Evolutionary conservation across 2,888 invertebrate genomes (phyloP).

Genomic region (Mythimna ferrago): DNA sequence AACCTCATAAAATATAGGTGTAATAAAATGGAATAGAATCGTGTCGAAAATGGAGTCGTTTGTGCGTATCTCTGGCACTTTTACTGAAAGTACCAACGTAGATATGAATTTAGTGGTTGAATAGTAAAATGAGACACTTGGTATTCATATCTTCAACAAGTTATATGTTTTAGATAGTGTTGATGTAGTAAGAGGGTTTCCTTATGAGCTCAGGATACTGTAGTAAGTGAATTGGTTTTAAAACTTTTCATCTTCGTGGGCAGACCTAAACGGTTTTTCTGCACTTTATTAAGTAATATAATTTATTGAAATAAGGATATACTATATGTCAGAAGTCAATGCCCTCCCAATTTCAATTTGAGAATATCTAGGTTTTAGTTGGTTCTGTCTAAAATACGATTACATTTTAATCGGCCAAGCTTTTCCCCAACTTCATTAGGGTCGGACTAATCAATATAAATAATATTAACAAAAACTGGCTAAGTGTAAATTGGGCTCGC

Average conservation of each 20-base stretch:
- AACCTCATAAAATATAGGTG: slow-evolving; percentile 49
- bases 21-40: slow-evolving; percentile 45
- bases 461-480: too few species aligned
- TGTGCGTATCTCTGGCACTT: slow-evolving; percentile 10
- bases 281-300: too few species aligned
- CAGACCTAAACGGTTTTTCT: too few species aligned
- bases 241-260: background rate
- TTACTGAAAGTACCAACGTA: slow-evolving; percentile 9
- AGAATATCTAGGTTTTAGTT: background rate
- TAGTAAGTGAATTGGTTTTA: background rate
- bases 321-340: too few species aligned
- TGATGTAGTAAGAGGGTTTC: background rate
- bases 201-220: background rate
- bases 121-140: slow-evolving; percentile 32
- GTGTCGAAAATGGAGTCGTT: slow-evolving; percentile 33
- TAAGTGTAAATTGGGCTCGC: too few species aligned
- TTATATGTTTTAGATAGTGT: background rate
- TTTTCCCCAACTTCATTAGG: background rate
- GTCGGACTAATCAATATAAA: too few species aligned
- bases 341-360: too few species aligned
- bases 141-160: slow-evolving; percentile 27
- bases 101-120: slow-evolving; percentile 33
- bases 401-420: background rate
- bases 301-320: too few species aligned
- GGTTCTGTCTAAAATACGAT: too few species aligned